phyloP scores from a whole-genome alignment of 2,113 vertebrate species.

The Sinocyclocheilus maitianheensis region DNA sequence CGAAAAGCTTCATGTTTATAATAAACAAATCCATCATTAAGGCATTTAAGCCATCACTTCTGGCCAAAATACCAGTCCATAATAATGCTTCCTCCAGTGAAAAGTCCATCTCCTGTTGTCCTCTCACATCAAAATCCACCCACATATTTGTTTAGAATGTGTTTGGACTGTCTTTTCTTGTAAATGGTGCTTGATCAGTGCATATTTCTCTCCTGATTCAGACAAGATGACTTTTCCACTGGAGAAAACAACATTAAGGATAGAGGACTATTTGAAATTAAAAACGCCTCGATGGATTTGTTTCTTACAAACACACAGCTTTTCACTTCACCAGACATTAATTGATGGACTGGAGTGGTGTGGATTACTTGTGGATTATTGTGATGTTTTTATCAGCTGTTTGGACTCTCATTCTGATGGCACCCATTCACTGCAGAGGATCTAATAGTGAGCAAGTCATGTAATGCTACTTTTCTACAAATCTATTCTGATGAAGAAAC shows the following conservation, averaged over 20 bases:
- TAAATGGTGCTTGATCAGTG: not conserved
- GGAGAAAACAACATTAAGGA: not conserved
- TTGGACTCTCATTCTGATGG: too few species aligned
- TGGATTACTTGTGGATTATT: not conserved
- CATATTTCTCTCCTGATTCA: not conserved
- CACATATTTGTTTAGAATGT: not conserved
- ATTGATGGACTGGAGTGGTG: not conserved
- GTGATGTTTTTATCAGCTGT: not conserved
- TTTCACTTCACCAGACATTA: not conserved
- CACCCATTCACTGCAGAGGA: too few species aligned
- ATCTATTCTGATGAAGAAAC: not conserved
- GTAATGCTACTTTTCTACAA: not conserved
- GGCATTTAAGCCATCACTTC: not conserved
- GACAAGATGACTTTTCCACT: not conserved
- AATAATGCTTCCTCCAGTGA: not conserved
- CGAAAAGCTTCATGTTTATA: not conserved
- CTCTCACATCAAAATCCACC: not conserved
- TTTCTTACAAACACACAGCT: too few species aligned
- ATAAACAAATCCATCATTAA: not conserved
- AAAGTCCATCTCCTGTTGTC: not conserved
- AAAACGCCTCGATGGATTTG: too few species aligned
- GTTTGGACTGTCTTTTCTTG: not conserved
- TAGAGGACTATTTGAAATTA: too few species aligned
- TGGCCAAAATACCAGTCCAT: not conserved
- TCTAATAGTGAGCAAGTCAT: too few species aligned